Evolutionary conservation across 2,113 vertebrate genomes (phyloP).

Genomic region (Podarcis raffonei): DNA sequence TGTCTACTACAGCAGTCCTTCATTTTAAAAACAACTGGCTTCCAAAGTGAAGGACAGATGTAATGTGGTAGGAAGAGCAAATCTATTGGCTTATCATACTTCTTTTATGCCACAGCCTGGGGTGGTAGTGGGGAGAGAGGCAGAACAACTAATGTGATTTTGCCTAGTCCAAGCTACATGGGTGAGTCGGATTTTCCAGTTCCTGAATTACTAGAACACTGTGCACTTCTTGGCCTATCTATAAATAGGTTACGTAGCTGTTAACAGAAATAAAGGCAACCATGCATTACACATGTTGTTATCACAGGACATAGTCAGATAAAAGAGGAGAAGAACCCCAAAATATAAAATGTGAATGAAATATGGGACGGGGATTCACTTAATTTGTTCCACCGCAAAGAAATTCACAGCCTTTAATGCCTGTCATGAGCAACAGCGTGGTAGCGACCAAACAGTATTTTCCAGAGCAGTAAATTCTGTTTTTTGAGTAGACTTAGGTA

Average conservation of each 20-base stretch:
- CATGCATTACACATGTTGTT: not conserved
- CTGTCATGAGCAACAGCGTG: not conserved
- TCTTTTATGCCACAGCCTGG: not conserved
- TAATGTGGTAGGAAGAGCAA: not conserved
- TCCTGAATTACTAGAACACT: not conserved
- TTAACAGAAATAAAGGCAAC: not conserved
- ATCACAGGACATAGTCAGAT: not conserved
- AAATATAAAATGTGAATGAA: not conserved
- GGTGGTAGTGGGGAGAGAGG: not conserved
- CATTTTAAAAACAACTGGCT: not conserved
- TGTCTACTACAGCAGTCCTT: not conserved
- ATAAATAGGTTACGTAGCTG: not conserved
- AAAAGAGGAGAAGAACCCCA: not conserved
- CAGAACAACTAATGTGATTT: not conserved
- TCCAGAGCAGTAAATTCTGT: not conserved
- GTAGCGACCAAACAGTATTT: not conserved
- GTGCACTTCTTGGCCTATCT: not conserved
- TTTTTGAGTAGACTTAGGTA: not conserved
- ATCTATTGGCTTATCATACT: not conserved
- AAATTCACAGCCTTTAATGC: not conserved
- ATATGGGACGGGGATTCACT: not conserved
- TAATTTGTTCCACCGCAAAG: constrained; percentile 8
- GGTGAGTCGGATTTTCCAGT: not conserved
- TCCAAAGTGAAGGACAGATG: not conserved
- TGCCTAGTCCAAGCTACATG: not conserved